phyloP scores from a whole-genome alignment of 2,113 vertebrate genomes.

The Corydoras sp. region DNA sequence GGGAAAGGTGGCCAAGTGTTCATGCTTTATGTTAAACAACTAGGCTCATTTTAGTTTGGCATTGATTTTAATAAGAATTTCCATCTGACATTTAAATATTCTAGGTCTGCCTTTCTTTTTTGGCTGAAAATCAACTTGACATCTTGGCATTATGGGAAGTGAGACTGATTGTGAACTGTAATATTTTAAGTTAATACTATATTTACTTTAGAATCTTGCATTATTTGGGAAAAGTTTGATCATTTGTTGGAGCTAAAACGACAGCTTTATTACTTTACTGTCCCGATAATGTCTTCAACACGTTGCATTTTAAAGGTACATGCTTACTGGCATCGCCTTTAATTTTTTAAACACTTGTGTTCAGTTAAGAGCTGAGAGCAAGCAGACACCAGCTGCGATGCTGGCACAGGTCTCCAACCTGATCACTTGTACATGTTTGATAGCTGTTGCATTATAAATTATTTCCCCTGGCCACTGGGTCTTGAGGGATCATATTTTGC shows the following conservation, averaged over 20 bases:
- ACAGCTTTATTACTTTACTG: too few species aligned
- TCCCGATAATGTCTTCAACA: too few species aligned
- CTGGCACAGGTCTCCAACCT: slow-evolving; percentile 79
- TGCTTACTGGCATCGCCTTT: slow-evolving; percentile 76
- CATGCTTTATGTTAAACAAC: slow-evolving; percentile 18
- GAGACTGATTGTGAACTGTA: slow-evolving; percentile 2
- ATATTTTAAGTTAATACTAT: background rate
- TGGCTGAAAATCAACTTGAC: slow-evolving; percentile 8
- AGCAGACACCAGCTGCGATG: slow-evolving; percentile 74
- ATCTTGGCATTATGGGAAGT: background rate
- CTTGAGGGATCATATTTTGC: slow-evolving; percentile 83
- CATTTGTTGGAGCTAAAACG: too few species aligned
- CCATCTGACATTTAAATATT: slow-evolving; percentile 22
- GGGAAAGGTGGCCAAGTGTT: slow-evolving; percentile 9
- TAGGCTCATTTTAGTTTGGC: slow-evolving; percentile 8
- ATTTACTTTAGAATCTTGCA: background rate
- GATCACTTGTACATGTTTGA: slow-evolving; percentile 95
- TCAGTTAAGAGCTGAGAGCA: slow-evolving; percentile 70
- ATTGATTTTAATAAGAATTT: slow-evolving; percentile 36
- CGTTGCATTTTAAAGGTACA: slow-evolving; percentile 27
- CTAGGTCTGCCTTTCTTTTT: slow-evolving; percentile 4
- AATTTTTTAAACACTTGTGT: slow-evolving; percentile 88
- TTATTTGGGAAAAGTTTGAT: background rate
- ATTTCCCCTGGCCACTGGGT: slow-evolving; percentile 84
- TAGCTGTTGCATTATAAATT: slow-evolving; percentile 97